Percentiles rank a stretch among this genome's conserved stretches.
These are phyloP conservation scores for Neopelma chrysocephalum DNA, from an alignment of 2,797 vertebrate species.

Conservation along the genomic window DNA sequence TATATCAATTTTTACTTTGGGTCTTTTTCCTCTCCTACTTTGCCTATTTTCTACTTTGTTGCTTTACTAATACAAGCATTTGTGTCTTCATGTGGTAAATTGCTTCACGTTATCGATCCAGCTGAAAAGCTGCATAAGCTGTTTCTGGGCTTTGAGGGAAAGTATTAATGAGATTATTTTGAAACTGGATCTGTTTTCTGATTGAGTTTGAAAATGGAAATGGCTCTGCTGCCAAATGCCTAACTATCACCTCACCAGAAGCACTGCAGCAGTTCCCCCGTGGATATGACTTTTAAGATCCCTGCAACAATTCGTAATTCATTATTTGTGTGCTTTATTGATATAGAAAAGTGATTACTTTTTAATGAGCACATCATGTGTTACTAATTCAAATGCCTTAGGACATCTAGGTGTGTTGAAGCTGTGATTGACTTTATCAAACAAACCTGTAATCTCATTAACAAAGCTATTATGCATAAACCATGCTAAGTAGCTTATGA, in stretches of 20 bases:
- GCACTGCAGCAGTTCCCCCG: background rate
- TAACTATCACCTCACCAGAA: background rate
- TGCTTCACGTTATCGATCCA: background rate
- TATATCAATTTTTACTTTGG: background rate
- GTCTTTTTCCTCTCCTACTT: background rate
- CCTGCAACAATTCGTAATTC: background rate
- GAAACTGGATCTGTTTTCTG: background rate
- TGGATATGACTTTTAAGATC: background rate
- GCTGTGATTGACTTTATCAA: conserved; percentile 1
- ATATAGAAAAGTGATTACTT: conserved; percentile 7
- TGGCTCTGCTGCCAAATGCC: background rate
- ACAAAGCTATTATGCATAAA: conserved; percentile 31
- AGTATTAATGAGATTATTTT: background rate
- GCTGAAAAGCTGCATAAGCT: background rate
- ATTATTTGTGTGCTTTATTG: background rate
- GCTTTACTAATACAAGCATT: background rate
- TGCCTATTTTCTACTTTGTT: background rate
- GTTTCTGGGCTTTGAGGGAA: background rate
- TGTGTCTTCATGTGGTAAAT: background rate
- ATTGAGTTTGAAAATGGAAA: background rate
- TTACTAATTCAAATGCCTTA: conserved; percentile 21
- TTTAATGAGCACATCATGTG: background rate
- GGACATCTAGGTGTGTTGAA: background rate
- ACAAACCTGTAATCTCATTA: conserved; percentile 32
- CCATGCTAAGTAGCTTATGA: background rate